Evolutionary conservation across 2,113 vertebrate genomes (phyloP), one percentile per base, ranked within the genome.

Genomic region (Burhinus bistriatus): DNA sequence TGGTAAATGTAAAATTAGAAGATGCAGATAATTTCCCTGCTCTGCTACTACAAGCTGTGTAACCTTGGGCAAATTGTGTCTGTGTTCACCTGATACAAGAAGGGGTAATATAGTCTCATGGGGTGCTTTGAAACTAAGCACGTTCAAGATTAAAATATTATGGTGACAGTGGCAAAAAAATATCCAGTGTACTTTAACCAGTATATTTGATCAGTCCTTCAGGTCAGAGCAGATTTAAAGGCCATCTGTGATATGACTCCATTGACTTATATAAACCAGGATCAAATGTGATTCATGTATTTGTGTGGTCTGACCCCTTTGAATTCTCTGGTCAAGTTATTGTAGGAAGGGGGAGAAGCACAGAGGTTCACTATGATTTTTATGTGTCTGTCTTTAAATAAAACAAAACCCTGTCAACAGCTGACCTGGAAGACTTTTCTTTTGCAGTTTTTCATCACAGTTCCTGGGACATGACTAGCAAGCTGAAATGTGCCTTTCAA

Each of bases 271-370:
- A 20, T 61, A 87, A 92, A 95, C 44, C 91, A 83, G 82, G 71
- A 91, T 95, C 84, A 95, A 90, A 90, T 3, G 15, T 30, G 78
- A 25, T 81, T 90, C 65, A 1, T 95, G 79, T 61, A 5, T 94
- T 88, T 94, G 80, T 96, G 93, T 95, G 94, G 93, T 96, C 93
- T 95, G 91, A 96, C 83, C 94, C 80, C 85, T 95, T 13, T n/a
- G 92, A 86, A 71, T 90, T 87, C 93, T 83, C 66, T 95, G 92
- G 73, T 91, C 86, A 75, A 70, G 85, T 91, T 92, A 23, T 52
- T 64, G 94, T 89, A 66, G 90, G 70, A 72, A 83, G 69, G 69
- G 54, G 79, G 75, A 34, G 73, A 32, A 87, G 71, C 80, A 17
- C 88, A 90, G 85, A 55, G 66, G 38, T 87, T 94, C 9, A 15